phyloP scores from a whole-genome alignment of 2,888 invertebrate genomes.

The Gymnocheta viridis region DNA sequence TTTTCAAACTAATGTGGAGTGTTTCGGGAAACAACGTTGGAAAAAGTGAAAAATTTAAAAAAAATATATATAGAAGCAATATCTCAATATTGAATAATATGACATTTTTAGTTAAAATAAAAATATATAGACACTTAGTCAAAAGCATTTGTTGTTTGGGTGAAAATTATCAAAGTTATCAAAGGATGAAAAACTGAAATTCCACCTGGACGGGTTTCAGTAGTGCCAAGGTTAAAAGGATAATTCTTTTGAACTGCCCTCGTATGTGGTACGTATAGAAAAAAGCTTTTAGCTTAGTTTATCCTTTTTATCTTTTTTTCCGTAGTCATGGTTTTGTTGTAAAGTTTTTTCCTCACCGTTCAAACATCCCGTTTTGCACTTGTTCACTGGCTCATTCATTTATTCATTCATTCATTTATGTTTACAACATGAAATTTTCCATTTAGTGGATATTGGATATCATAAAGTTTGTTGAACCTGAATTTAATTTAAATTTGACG shows the following conservation, averaged over 20 bases:
- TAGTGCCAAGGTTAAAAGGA: no score
- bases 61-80: no score
- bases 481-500: conserved; percentile 32
- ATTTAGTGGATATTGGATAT: conserved; percentile 34
- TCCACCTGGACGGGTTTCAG: no score
- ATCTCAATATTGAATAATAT: no score
- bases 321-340: background rate
- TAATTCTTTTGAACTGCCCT: background rate
- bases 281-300: background rate
- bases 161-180: no score
- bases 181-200: no score
- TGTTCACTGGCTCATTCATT: conserved; percentile 1
- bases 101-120: no score
- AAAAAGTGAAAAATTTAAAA: no score
- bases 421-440: conserved; percentile 36
- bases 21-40: no score
- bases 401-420: background rate
- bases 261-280: background rate
- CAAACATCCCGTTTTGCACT: conserved; percentile 14
- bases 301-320: background rate
- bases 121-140: no score
- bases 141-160: no score
- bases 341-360: background rate
- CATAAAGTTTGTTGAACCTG: conserved; percentile 54
- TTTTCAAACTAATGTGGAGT: no score